Evolutionary conservation across 2,113 vertebrate species (phyloP).

Genomic region (Campylomormyrus numenius): DNA sequence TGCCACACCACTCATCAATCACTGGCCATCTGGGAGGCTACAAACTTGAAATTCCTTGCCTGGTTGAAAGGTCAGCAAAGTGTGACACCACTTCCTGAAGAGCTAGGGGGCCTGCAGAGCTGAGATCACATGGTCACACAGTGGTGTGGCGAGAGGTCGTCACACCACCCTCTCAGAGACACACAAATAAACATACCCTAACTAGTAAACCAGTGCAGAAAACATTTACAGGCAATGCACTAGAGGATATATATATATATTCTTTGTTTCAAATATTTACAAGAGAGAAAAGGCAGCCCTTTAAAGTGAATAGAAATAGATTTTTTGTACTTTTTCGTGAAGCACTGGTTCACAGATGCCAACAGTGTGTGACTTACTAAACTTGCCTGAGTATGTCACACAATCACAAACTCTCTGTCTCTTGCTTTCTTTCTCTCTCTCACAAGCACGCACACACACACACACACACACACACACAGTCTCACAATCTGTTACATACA

Average conservation of each 20-base stretch:
- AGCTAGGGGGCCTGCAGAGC: constrained; percentile 20
- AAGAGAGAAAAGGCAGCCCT: constrained; percentile 82
- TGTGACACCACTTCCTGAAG: constrained; percentile 31
- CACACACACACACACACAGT: constrained; percentile 27
- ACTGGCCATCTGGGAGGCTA: neutral
- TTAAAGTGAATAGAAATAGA: constrained; percentile 67
- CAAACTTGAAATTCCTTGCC: constrained; percentile 20
- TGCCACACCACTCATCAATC: neutral
- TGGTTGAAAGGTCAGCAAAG: constrained; percentile 35
- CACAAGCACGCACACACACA: constrained; percentile 32
- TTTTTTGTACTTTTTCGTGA: constrained; percentile 50
- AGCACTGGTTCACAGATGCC: constrained; percentile 59
- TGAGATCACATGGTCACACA: neutral
- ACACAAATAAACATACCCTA: constrained; percentile 15
- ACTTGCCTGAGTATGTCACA: constrained; percentile 36
- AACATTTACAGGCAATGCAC: constrained; percentile 67
- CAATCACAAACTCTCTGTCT: constrained; percentile 33
- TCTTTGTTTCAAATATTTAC: constrained; percentile 65
- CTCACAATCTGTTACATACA: neutral
- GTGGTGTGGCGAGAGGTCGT: too few species aligned
- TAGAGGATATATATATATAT: constrained; percentile 57
- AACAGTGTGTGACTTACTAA: constrained; percentile 35
- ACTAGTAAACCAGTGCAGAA: constrained; percentile 52
- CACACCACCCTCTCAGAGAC: constrained; percentile 19
- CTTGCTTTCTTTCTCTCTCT: constrained; percentile 33